These are phyloP conservation scores for Caenorhabditis brenneri DNA, from an alignment of 1,140 invertebrate genomes.

Conservation along the genomic window DNA sequence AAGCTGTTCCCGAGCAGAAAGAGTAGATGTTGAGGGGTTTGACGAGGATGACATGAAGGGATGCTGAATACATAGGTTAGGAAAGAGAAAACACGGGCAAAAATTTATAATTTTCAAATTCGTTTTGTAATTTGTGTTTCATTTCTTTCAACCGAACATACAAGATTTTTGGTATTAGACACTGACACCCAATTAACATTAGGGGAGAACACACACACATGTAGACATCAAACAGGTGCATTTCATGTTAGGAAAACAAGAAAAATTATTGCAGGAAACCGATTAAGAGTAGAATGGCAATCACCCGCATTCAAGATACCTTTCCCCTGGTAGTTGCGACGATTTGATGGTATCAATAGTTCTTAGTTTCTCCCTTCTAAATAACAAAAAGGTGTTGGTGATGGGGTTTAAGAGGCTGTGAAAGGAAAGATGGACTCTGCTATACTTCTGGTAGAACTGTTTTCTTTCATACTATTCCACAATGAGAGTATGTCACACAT, in stretches of 20 bases:
- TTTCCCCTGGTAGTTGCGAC: not conserved
- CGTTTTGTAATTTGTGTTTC: not conserved
- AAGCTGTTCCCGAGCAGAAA: constrained; percentile 7
- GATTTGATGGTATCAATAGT: constrained; percentile 1
- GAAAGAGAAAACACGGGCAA: not conserved
- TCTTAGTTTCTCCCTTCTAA: constrained; percentile 34
- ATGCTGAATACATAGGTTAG: constrained; percentile 34
- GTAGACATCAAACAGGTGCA: not conserved
- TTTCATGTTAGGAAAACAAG: not conserved
- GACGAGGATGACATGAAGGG: constrained; percentile 32
- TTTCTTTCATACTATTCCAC: not conserved
- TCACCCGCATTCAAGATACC: constrained; percentile 29
- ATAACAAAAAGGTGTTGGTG: not conserved
- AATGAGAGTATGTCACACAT: not conserved
- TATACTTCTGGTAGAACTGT: not conserved
- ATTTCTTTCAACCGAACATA: not conserved
- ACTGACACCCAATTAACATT: not conserved
- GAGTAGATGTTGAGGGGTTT: not conserved
- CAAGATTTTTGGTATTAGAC: not conserved
- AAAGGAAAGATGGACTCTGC: not conserved
- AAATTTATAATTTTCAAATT: not conserved
- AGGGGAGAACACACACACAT: not conserved
- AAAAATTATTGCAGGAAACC: not conserved
- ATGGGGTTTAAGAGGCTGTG: not conserved
- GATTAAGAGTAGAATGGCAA: not conserved